Percentiles rank a stretch among this genome's conserved stretches.
These are phyloP conservation scores for Sitophilus oryzae DNA, from an alignment of 1,140 invertebrate species.

Conservation along the genomic window DNA sequence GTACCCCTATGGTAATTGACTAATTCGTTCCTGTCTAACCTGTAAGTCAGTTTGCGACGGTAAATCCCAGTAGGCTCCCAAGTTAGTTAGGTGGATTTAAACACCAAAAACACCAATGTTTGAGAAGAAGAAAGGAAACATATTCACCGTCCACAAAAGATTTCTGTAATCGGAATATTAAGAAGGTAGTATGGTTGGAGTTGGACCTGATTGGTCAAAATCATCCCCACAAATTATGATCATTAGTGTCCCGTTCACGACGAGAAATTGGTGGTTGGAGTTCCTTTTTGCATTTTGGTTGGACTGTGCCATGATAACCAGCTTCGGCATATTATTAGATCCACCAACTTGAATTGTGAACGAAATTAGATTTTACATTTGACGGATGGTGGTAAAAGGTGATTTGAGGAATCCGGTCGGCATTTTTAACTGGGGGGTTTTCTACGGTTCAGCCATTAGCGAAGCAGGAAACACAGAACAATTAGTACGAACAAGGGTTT, in stretches of 20 bases:
- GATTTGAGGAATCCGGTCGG: too few relatives aligned
- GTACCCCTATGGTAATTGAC: too few relatives aligned
- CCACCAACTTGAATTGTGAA: not conserved
- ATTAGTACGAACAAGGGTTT: constrained; percentile 1
- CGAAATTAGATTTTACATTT: constrained; percentile 17
- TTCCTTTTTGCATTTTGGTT: constrained; percentile 26
- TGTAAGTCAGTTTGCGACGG: too few relatives aligned
- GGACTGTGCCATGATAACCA: constrained; percentile 28
- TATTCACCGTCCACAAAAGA: too few relatives aligned
- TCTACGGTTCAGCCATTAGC: constrained; percentile 5
- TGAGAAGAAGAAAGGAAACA: too few relatives aligned
- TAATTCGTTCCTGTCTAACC: too few relatives aligned
- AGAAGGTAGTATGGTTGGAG: constrained; percentile 40
- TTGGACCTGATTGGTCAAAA: constrained; percentile 33
- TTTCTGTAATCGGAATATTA: constrained; percentile 30
- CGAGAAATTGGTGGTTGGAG: constrained; percentile 35
- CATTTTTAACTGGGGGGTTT: constrained; percentile 4
- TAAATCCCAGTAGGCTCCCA: too few relatives aligned
- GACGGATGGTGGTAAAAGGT: too few relatives aligned
- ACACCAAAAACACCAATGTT: too few relatives aligned
- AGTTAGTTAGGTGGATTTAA: too few relatives aligned
- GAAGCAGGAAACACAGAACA: not conserved
- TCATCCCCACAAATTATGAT: constrained; percentile 25
- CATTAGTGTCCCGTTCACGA: constrained; percentile 26
- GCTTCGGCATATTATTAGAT: too few relatives aligned